Evolutionary conservation across 2,113 vertebrate species (phyloP).

Genomic region (Epinephelus cyanopodus): DNA sequence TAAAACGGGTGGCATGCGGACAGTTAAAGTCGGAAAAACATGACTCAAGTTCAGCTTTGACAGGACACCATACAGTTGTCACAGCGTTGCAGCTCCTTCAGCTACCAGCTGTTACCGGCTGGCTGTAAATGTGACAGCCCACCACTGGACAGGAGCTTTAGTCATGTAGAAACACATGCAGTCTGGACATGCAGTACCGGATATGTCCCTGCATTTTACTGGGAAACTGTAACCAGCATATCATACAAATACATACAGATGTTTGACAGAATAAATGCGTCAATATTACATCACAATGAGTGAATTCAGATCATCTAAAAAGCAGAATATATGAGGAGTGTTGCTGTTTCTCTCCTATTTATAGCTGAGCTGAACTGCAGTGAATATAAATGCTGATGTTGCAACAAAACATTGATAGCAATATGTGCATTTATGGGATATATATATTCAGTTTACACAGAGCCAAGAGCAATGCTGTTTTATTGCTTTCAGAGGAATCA

Average conservation of each 20-base stretch:
- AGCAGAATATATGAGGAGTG: background rate
- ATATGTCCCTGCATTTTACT: background rate
- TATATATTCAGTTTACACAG: background rate
- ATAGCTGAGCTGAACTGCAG: background rate
- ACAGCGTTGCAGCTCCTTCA: background rate
- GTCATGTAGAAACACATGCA: background rate
- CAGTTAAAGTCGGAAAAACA: background rate
- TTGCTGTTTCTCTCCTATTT: background rate
- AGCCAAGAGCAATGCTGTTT: background rate
- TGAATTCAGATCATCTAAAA: background rate
- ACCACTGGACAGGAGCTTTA: conserved; percentile 19
- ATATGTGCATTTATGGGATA: background rate
- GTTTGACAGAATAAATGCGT: background rate
- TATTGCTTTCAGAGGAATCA: background rate
- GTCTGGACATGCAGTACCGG: background rate
- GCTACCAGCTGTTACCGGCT: conserved; percentile 23
- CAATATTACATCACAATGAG: background rate
- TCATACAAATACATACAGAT: background rate
- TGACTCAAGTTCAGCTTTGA: background rate
- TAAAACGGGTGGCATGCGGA: background rate
- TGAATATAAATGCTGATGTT: background rate
- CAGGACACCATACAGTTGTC: background rate
- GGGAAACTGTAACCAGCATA: background rate
- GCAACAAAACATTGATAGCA: background rate
- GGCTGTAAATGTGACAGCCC: conserved; percentile 27